Conservation (phyloP, 2,113 vertebrate species). For the Pantherophis guttatus region DNA sequence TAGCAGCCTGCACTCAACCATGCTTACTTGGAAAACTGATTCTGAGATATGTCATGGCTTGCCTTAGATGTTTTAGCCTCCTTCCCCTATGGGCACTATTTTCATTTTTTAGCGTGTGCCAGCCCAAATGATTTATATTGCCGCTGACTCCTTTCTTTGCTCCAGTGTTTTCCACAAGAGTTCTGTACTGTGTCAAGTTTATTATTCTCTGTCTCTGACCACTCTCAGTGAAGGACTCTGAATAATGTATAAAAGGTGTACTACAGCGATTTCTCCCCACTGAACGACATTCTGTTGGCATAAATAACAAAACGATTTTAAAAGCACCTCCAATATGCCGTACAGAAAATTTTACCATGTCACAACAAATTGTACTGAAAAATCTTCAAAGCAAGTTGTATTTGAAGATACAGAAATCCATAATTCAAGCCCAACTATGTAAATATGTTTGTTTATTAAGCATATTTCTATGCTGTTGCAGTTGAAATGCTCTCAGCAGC, state of each 20-base stretch:
- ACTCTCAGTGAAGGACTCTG: background rate
- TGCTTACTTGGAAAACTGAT: background rate
- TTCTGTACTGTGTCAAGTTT: background rate
- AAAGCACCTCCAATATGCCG: background rate
- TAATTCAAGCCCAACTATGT: background rate
- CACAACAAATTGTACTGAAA: background rate
- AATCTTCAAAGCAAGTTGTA: background rate
- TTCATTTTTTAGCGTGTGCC: background rate
- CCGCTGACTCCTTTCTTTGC: background rate
- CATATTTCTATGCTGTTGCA: background rate
- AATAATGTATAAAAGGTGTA: background rate
- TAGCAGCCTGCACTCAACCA: accelerated
- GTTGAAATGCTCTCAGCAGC: no score
- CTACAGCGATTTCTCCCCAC: background rate
- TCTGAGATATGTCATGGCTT: background rate
- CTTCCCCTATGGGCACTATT: constrained; percentile 15
- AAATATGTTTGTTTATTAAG: background rate
- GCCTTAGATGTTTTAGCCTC: background rate
- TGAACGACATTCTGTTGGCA: background rate
- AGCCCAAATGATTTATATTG: background rate
- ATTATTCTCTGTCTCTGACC: background rate
- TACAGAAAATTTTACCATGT: background rate
- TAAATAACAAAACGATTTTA: background rate
- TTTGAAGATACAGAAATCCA: background rate
- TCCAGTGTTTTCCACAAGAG: background rate